Percentiles rank a stretch among this genome's conserved stretches.
Conservation (phyloP, 2,113 vertebrate genomes). For the Ochotona curzoniae region DNA sequence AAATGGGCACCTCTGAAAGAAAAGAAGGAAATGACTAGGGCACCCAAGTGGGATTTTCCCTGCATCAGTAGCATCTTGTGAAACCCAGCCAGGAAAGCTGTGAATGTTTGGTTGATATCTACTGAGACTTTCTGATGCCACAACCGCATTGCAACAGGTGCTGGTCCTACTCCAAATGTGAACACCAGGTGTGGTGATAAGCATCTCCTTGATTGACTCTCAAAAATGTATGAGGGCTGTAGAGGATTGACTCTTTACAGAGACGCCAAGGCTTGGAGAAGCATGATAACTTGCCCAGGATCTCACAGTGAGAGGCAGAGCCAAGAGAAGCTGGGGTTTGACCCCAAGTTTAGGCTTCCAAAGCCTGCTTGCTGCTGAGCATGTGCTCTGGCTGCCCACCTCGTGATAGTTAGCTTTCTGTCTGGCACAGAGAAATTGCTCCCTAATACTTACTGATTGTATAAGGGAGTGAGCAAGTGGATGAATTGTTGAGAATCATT, state of each 20-base stretch:
- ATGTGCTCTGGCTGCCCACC: accelerated
- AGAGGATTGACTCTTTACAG: background rate
- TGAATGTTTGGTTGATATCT: background rate
- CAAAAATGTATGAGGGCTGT: too few relatives aligned
- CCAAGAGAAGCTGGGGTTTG: background rate
- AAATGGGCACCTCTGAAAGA: background rate
- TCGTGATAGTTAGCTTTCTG: background rate
- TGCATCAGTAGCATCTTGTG: background rate
- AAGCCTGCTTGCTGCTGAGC: too few relatives aligned
- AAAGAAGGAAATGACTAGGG: background rate
- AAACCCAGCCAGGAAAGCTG: background rate
- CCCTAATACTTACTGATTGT: background rate
- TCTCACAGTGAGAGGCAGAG: background rate
- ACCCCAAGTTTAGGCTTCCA: background rate
- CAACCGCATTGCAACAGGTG: accelerated
- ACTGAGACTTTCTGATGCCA: background rate
- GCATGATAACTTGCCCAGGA: background rate
- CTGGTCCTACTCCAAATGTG: accelerated
- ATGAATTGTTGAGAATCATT: background rate
- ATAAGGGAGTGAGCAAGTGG: background rate
- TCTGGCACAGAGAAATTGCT: background rate
- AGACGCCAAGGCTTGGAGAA: background rate
- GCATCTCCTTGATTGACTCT: background rate
- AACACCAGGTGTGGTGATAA: background rate
- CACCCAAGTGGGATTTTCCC: background rate